Conservation (phyloP, 2,888 invertebrate species). For the Spicauda simplicius region DNA sequence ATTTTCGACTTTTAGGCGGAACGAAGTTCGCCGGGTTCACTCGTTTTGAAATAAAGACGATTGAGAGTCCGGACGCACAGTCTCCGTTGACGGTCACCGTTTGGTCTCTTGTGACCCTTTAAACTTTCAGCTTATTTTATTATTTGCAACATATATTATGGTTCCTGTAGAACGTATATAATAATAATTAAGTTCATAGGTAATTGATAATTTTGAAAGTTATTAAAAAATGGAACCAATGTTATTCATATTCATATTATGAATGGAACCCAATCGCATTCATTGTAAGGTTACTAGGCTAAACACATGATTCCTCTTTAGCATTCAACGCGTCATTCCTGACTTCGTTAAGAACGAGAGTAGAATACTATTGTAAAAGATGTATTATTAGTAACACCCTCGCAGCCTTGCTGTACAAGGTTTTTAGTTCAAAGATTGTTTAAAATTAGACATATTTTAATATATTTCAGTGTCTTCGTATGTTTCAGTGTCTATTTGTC, state of each 20-base stretch:
- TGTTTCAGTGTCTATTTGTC: no score
- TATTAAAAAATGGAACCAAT: background rate
- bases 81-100: no score
- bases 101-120: no score
- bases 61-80: no score
- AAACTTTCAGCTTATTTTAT: no score
- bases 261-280: constrained; percentile 20
- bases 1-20: no score
- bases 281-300: constrained; percentile 19
- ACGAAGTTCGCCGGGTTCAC: no score
- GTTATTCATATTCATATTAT: background rate
- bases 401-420: constrained; percentile 9
- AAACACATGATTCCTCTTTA: constrained; percentile 17
- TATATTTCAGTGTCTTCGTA: no score
- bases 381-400: constrained; percentile 12
- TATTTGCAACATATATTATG: no score
- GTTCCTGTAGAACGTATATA: no score
- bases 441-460: background rate
- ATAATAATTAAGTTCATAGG: no score
- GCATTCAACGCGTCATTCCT: constrained; percentile 16
- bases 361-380: constrained; percentile 27
- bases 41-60: no score
- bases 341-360: constrained; percentile 24
- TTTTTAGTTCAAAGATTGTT: constrained; percentile 11
- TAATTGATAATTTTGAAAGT: background rate